A percentile compares a stretch with the other conserved stretches of the same genome.
Conservation (phyloP, 2,888 invertebrate genomes). For the Deilephila elpenor region DNA sequence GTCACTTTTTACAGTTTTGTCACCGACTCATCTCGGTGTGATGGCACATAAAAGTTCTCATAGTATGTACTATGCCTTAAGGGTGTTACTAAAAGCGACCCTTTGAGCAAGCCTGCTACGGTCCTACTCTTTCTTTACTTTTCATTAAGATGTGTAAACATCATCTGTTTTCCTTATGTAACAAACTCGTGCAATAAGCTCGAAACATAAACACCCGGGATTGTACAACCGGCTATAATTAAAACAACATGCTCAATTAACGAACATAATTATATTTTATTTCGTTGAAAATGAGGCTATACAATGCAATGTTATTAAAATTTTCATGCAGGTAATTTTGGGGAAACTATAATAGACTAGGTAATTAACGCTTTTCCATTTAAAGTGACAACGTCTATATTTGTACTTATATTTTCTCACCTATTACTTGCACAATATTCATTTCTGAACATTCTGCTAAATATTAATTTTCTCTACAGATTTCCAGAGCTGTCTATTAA, state of each 20-base stretch:
- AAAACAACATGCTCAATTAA: not conserved
- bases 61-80: not conserved
- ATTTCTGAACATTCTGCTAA: no score
- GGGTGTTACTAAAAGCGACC: not conserved
- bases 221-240: not conserved
- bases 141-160: slow-evolving; percentile 25
- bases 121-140: slow-evolving; percentile 22
- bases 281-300: not conserved
- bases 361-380: no score
- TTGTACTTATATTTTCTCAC: no score
- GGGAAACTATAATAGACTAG: no score
- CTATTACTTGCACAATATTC: no score
- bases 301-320: not conserved
- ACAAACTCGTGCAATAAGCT: not conserved
- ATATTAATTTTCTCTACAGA: no score
- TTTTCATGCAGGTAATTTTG: not conserved
- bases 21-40: not conserved
- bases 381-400: no score
- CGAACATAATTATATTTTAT: not conserved
- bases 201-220: not conserved
- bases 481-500: no score
- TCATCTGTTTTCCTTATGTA: not conserved
- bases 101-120: slow-evolving; percentile 6
- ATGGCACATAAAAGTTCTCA: slow-evolving; percentile 9
- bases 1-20: not conserved